Conservation (phyloP, 1,140 invertebrate species). For the Brachionus paranguensis region DNA sequence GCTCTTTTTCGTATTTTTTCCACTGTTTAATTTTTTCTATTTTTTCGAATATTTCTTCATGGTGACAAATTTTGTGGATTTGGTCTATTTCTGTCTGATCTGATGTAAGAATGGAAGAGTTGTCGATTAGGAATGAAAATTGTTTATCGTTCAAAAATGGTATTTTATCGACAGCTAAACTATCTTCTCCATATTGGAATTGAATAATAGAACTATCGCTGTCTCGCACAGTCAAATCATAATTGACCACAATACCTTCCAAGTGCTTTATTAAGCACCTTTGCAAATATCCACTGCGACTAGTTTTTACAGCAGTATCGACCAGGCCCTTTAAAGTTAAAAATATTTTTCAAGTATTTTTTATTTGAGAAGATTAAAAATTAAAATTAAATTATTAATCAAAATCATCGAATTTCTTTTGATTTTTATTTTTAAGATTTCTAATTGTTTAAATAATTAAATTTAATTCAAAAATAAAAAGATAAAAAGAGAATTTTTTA, state of each 20-base stretch:
- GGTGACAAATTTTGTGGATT: slow-evolving; percentile 12
- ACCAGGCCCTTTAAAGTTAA: slow-evolving; percentile 59
- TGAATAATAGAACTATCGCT: slow-evolving; percentile 88
- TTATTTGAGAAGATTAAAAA: background rate
- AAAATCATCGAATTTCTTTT: background rate
- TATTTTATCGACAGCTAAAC: slow-evolving; percentile 79
- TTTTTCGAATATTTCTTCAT: slow-evolving; percentile 25
- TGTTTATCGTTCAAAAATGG: slow-evolving; percentile 75
- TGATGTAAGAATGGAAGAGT: slow-evolving; percentile 52
- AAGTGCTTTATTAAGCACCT: slow-evolving; percentile 95
- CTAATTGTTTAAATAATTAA: background rate
- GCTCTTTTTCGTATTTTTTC: background rate
- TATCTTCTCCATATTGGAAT: slow-evolving; percentile 96
- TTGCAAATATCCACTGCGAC: slow-evolving; percentile 93
- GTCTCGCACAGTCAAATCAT: slow-evolving; percentile 90
- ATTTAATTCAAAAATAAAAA: background rate
- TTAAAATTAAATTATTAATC: too few species aligned
- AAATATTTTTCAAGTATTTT: background rate
- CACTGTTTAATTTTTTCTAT: slow-evolving; percentile 35
- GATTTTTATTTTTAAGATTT: background rate
- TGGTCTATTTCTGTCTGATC: background rate
- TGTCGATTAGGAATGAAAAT: slow-evolving; percentile 73
- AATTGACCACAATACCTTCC: slow-evolving; percentile 81
- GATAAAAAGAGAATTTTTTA: too few species aligned
- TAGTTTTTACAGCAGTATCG: slow-evolving; percentile 76